phyloP scores from a whole-genome alignment of 2,888 invertebrate species.

The Zeuzera pyrina region DNA sequence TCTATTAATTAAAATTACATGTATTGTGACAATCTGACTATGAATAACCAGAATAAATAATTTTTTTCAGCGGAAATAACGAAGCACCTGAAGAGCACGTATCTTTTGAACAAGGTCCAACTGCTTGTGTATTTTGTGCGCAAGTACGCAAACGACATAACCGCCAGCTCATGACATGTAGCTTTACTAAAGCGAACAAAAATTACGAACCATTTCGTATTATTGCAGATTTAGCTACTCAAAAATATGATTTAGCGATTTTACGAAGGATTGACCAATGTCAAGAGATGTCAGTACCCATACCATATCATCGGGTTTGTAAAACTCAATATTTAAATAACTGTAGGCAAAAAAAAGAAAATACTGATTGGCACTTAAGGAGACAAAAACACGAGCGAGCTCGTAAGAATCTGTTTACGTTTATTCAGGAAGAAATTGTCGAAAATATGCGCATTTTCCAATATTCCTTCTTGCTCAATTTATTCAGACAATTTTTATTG shows the following conservation, averaged over 20 bases:
- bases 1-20: too few species aligned
- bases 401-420: constrained; percentile 13
- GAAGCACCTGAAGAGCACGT: constrained; percentile 5
- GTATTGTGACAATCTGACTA: too few species aligned
- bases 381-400: constrained; percentile 15
- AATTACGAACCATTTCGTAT: constrained; percentile 7
- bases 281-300: too few species aligned
- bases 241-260: too few species aligned
- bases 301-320: too few species aligned
- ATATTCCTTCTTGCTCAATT: too few species aligned
- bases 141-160: too few species aligned
- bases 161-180: constrained; percentile 9
- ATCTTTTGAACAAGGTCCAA: constrained; percentile 5
- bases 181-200: constrained; percentile 8
- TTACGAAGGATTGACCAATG: too few species aligned
- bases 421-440: constrained; percentile 11
- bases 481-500: constrained; percentile 13
- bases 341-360: constrained; percentile 14
- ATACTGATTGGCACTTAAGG: constrained; percentile 14
- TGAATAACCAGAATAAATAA: too few species aligned
- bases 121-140: constrained; percentile 14
- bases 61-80: constrained; percentile 3
- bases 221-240: too few species aligned
- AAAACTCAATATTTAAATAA: constrained; percentile 15
- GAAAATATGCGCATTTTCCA: constrained; percentile 16